Evolutionary conservation across 1,140 invertebrate species (phyloP), one percentile per base, ranked within the genome.

Genomic region (Formica exsecta): DNA sequence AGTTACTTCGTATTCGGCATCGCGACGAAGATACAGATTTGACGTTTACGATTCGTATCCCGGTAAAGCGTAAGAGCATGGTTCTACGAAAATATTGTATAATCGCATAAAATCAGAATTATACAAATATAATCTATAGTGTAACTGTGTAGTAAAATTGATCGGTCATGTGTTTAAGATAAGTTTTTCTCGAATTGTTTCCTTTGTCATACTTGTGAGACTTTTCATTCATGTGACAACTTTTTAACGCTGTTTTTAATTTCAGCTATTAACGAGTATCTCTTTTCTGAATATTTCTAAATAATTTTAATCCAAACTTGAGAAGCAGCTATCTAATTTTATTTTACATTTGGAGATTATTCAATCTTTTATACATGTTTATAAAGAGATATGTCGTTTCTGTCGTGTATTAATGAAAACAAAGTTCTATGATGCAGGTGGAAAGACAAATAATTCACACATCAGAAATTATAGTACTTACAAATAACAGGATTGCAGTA

Each of bases 111-210:
- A 74, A 83, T 83, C 68, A 83, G 68, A 74, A 59, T 83, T 57
- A 74, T 83, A 74, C 79, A 62, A 83, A 73, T 83, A 74, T 83
- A 83, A 83, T 83, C 66, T 62, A 44, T 74, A 81, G 38, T 61
- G 68, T 83, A 83, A 83, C 13, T 73, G 68, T 74, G 79, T 83
- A 83, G 68, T 74, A 83, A 83, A 74, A 83, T 73, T 74, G 79
- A 62, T 5, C 79, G 73, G 68, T 83, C 54, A 48, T 62, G 41
- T 54, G 57, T 54, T 83, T 74, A 61, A 73, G 29, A 83, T 48
- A 83, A 73, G 29, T 83, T 81, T 71, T 59, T 74, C 8, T 80
- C 76, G 13, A 80, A 48, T 25, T 13, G 16, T 74, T 74, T 83
- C 38, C 41, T 74, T 61, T 29, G 68, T n/a, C 29, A 48, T 16